Conservation (phyloP, 2,113 vertebrate genomes). For the Aphyosemion australe region DNA sequence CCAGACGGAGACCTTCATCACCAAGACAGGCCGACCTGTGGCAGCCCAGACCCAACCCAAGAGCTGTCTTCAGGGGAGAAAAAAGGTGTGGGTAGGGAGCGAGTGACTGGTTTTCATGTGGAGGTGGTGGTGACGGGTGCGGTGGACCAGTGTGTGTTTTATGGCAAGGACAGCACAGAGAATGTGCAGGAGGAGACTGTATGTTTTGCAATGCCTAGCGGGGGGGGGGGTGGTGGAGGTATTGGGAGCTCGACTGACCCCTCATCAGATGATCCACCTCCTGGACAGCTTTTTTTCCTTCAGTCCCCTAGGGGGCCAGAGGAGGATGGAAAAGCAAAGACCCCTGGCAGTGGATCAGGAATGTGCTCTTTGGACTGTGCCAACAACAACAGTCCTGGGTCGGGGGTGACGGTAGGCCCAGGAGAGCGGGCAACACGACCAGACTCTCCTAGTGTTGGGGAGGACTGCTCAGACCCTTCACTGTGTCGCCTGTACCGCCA, state of each 20-base stretch:
- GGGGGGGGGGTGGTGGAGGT: slow-evolving; percentile 16
- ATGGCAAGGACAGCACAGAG: slow-evolving; percentile 90
- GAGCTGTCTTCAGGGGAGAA: slow-evolving; percentile 72
- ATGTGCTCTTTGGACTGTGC: slow-evolving; percentile 72
- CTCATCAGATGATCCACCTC: slow-evolving; percentile 84
- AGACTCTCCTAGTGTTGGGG: slow-evolving; percentile 62
- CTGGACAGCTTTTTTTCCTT: slow-evolving; percentile 91
- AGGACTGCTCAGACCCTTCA: slow-evolving; percentile 82
- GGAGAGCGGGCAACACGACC: slow-evolving; percentile 59
- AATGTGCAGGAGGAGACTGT: slow-evolving; percentile 92
- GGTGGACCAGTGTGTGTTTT: slow-evolving; percentile 94
- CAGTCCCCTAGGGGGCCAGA: slow-evolving; percentile 71
- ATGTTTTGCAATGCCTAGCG: slow-evolving; percentile 80
- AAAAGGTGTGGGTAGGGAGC: slow-evolving; percentile 70
- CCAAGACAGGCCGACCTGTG: slow-evolving; percentile 65
- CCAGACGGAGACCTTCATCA: slow-evolving; percentile 71
- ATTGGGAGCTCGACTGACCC: slow-evolving; percentile 63
- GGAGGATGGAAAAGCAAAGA: slow-evolving; percentile 60
- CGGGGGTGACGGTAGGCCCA: slow-evolving; percentile 37
- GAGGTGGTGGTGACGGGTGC: slow-evolving; percentile 95
- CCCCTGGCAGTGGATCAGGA: slow-evolving; percentile 42
- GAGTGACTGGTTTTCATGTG: slow-evolving; percentile 89
- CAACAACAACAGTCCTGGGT: slow-evolving; percentile 55
- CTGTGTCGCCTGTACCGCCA: slow-evolving; percentile 93
- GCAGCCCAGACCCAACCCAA: slow-evolving; percentile 38